A percentile compares a stretch with the other conserved stretches of the same genome.
Evolutionary conservation across 2,888 invertebrate species (phyloP).

Genomic region (Cheilosia vulpina): DNA sequence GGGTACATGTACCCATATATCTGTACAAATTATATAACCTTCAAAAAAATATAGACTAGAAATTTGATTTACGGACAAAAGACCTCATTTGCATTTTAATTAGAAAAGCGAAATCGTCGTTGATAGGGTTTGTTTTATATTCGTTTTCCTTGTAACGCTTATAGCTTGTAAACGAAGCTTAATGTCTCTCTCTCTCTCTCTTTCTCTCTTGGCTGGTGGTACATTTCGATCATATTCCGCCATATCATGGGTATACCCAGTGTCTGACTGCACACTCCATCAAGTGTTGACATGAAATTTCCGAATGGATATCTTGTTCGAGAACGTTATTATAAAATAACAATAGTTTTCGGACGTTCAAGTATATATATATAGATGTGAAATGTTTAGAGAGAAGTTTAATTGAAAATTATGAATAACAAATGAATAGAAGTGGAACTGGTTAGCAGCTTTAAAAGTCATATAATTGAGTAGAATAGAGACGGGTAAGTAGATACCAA

Average conservation of each 20-base stretch:
- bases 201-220: constrained; percentile 6
- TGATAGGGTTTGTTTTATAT: constrained; percentile 16
- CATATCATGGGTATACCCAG: constrained; percentile 2
- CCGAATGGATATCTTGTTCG: constrained; percentile 38
- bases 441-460: constrained; percentile 17
- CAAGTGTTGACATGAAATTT: constrained; percentile 49
- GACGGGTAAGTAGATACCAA: background rate
- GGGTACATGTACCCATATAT: background rate
- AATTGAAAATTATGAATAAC: constrained; percentile 67
- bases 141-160: constrained; percentile 34
- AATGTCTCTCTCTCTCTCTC: constrained; percentile 26
- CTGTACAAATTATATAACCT: constrained; percentile 12
- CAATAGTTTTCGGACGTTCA: constrained; percentile 58
- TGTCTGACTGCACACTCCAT: constrained; percentile 22
- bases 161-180: constrained; percentile 37
- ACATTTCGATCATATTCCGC: constrained; percentile 11
- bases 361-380: background rate
- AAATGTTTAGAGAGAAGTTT: constrained; percentile 35
- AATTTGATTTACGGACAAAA: constrained; percentile 60
- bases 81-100: constrained; percentile 71
- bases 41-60: constrained; percentile 6
- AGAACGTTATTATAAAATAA: constrained; percentile 66
- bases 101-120: constrained; percentile 59
- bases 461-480: constrained; percentile 23
- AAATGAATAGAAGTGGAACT: constrained; percentile 40